These are phyloP conservation scores for Corythoichthys intestinalis DNA, from an alignment of 2,113 vertebrate species.

Conservation along the genomic window DNA sequence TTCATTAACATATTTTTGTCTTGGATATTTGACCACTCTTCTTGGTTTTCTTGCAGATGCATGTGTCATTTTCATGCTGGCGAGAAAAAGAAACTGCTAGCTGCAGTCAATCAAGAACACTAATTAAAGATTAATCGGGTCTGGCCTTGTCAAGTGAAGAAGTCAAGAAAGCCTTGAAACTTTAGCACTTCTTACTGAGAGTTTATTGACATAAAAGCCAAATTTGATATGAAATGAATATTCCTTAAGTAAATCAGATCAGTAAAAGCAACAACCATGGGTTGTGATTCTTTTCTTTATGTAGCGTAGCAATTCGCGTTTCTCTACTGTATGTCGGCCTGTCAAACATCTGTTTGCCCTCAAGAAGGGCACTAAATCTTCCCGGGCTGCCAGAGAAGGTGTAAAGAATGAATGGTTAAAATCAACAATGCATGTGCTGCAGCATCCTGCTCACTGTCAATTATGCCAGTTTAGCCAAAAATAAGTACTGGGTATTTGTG, in stretches of 20 bases:
- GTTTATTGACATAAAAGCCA: not conserved
- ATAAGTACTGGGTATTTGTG: not conserved
- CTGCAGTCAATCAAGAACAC: not conserved
- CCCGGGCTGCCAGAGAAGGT: not conserved
- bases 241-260: no score
- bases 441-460: slow-evolving; percentile 9
- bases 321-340: not conserved
- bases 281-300: no score
- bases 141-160: not conserved
- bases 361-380: not conserved
- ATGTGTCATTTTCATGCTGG: not conserved
- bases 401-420: not conserved
- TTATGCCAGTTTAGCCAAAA: not conserved
- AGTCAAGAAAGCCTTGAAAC: not conserved
- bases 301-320: not conserved
- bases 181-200: not conserved
- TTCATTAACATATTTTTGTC: no score
- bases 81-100: not conserved
- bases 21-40: no score
- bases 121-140: not conserved
- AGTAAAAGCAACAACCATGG: not conserved
- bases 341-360: not conserved
- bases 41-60: no score
- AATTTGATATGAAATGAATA: not conserved
- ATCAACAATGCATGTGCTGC: not conserved